Base-by-base conservation (phyloP, 2,888 invertebrate genomes). In the Tubiluchus corallicola region DNA sequence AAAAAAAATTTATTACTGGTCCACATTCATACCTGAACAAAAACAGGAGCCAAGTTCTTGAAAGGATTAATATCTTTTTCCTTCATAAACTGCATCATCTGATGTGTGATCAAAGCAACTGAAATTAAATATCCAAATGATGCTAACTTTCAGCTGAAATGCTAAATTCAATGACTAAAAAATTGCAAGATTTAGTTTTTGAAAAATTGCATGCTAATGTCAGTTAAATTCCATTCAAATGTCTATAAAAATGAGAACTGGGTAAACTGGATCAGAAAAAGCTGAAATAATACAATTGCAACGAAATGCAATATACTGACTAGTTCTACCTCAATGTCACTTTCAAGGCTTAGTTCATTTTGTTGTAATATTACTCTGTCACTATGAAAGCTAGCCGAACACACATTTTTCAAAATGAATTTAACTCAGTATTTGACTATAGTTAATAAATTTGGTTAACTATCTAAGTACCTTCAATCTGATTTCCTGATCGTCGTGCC, bases 401-500 rank as follows among this genome's bases (percentile, higher is more conserved):
- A n/a, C n/a, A n/a, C n/a, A n/a, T n/a, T n/a, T n/a, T n/a, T n/a
- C n/a, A n/a, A n/a, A n/a, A n/a, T n/a, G n/a, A n/a, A n/a, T n/a
- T n/a, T n/a, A n/a, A n/a, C n/a, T n/a, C n/a, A n/a, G n/a, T n/a
- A n/a, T n/a, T n/a, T n/a, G n/a, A n/a, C n/a, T n/a, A n/a, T n/a
- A n/a, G n/a, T n/a, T n/a, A n/a, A n/a, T n/a, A n/a, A n/a, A n/a
- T n/a, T n/a, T n/a, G n/a, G n/a, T n/a, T n/a, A n/a, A n/a, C n/a
- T n/a, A n/a, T n/a, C n/a, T 15, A 18, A 17, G 42, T 60, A 74
- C 74, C 67, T 59, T 83, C 80, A 2, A 83, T 58, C 20, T 76
- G 71, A 66, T 90, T 82, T 15, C 84, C 88, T n/a, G 72, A 69
- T 56, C 76, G 75, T 48, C 87, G 71, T 0, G 94, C 90, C 58